Evolutionary conservation across 2,888 invertebrate genomes (phyloP).

Genomic region (Erebia ligea): DNA sequence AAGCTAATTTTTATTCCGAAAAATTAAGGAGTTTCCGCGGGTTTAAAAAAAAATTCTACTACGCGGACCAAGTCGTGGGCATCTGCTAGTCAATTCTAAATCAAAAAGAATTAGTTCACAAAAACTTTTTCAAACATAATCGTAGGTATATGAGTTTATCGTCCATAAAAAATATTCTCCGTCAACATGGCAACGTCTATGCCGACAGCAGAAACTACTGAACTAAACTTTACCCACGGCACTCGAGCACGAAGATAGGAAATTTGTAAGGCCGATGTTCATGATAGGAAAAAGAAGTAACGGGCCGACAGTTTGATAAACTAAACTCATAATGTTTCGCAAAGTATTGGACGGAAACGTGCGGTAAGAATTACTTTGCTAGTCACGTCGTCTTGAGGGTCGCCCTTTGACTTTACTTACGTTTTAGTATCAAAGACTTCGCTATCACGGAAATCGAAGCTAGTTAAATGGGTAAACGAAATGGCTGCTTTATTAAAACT

Average conservation of each 20-base stretch:
- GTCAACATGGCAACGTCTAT: conserved; percentile 1
- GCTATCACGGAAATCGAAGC: conserved; percentile 55
- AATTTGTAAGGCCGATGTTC: conserved; percentile 65
- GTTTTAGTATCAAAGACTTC: conserved; percentile 68
- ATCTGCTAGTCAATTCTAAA: too few relatives aligned
- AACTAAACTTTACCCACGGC: conserved; percentile 16
- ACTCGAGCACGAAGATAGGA: conserved; percentile 52
- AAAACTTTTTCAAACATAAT: background rate
- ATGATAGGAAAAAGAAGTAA: conserved; percentile 55
- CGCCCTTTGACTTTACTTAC: conserved; percentile 64
- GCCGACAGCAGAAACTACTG: background rate
- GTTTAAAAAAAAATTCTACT: too few relatives aligned
- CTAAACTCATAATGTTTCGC: conserved; percentile 65
- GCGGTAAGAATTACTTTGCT: conserved; percentile 49
- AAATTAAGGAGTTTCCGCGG: too few relatives aligned
- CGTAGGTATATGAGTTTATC: background rate
- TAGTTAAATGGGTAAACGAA: background rate
- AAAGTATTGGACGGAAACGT: conserved; percentile 49
- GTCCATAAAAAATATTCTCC: background rate
- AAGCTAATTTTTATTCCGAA: too few relatives aligned
- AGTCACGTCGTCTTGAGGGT: conserved; percentile 59
- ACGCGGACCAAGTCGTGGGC: too few relatives aligned
- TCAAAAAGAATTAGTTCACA: too few relatives aligned
- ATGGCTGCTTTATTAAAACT: conserved; percentile 1
- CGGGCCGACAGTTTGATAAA: conserved; percentile 69